Base-by-base conservation (phyloP, 1,140 invertebrate species). In the Aradophagus sp. region DNA sequence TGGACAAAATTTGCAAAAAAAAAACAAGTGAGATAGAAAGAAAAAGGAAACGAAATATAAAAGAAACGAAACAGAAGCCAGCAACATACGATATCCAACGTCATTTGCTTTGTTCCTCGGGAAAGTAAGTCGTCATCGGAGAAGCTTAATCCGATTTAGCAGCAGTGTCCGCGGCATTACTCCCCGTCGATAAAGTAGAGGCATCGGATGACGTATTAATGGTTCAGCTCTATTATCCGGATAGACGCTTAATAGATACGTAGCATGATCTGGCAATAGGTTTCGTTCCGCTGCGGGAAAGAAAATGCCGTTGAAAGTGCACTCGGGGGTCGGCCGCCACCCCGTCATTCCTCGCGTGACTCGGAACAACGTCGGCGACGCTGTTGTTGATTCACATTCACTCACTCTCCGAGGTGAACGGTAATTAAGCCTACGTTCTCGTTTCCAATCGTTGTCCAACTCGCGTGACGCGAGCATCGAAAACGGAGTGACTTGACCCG, bases 141-240 rank as follows among this genome's bases (percentile, higher is more conserved):
- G 56, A 27, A 29, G 50, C 39, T 26, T 72, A 72, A 66, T 72
- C 69, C 62, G 69, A 66, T 72, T 72, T 72, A 14, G 42, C 35
- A 48, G 47, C 35, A 65, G 52, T 41, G 11, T n/a, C 47, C 12
- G n/a, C 26, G 23, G 45, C 23, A 52, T 52, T 39, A 53, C n/a
- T n/a, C 47, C 12, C 23, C 11, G 42, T 61, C 44, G 69, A 23
- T 61, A 53, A 65, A 61, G 62, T 45, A 53, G 55, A 44, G 34
- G 62, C 42, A 62, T 66, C 62, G 35, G 19, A 55, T 71, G 55
- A 62, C 50, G 52, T 50, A 61, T 72, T 72, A 67, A 72, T 72
- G 62, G 55, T 35, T 48, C 48, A 10, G 31, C 15, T 39, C 47
- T 66, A 52, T 62, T 47, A 58, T 47, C 14, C 36, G 29, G 47